Evolutionary conservation across 2,113 vertebrate species (phyloP).

Genomic region (Gopherus flavomarginatus): DNA sequence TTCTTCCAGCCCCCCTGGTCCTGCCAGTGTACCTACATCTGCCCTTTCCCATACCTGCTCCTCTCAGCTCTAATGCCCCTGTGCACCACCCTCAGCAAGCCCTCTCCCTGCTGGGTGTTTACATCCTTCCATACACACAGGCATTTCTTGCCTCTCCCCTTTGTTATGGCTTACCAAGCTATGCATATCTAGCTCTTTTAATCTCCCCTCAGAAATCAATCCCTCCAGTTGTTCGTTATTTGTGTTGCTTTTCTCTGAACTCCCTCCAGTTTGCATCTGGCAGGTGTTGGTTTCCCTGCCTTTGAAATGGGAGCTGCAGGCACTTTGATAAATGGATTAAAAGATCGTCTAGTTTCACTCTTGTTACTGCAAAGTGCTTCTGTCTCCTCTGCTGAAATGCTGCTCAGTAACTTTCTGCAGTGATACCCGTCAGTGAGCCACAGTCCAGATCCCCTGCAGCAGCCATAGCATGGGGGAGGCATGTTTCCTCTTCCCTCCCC

Average conservation of each 20-base stretch:
- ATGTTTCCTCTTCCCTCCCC: background rate
- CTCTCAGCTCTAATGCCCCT: background rate
- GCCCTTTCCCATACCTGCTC: background rate
- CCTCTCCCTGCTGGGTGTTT: accelerated
- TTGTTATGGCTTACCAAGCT: accelerated
- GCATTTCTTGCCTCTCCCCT: background rate
- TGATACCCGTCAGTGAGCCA: background rate
- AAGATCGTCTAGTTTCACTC: background rate
- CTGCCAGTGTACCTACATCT: background rate
- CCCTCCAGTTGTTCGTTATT: accelerated
- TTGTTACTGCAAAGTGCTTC: background rate
- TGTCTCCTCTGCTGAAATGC: background rate
- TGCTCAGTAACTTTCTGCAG: background rate
- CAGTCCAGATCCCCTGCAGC: background rate
- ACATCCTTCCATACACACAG: background rate
- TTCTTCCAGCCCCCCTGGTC: background rate
- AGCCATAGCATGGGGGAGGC: background rate
- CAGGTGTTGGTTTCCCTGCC: background rate
- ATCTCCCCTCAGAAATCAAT: background rate
- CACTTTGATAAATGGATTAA: background rate
- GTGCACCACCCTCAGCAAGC: background rate
- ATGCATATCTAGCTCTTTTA: background rate
- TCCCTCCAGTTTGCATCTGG: background rate
- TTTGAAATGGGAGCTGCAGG: background rate
- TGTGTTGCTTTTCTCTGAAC: background rate